Evolutionary conservation across 2,113 vertebrate genomes (phyloP).

Genomic region (Seriola dumerili): DNA sequence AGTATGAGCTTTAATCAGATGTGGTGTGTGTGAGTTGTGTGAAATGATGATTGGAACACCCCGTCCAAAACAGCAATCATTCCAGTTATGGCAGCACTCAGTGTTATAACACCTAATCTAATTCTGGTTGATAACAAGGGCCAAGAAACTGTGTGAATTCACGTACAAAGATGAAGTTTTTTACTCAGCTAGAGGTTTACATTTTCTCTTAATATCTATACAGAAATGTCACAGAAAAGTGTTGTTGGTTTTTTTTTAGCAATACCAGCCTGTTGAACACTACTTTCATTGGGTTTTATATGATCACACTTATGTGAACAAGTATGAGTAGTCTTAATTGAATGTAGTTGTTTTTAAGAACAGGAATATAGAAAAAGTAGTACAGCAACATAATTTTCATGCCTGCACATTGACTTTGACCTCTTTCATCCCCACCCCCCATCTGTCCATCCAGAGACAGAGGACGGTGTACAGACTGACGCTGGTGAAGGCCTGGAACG

Average conservation of each 20-base stretch:
- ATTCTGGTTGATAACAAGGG: neutral
- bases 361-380: neutral
- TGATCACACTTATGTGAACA: neutral
- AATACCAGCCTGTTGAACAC: neutral
- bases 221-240: neutral
- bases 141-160: neutral
- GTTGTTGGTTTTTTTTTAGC: neutral
- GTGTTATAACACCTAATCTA: neutral
- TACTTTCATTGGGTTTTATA: no score
- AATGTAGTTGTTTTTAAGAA: neutral
- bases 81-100: neutral
- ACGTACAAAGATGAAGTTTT: neutral
- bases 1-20: neutral
- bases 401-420: neutral
- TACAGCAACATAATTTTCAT: neutral
- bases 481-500: slow-evolving; percentile 96
- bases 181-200: neutral
- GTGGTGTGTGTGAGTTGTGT: neutral
- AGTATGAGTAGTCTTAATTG: neutral
- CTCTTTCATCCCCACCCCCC: neutral
- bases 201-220: neutral
- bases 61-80: neutral
- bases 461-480: slow-evolving; percentile 95
- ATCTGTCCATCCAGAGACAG: slow-evolving; percentile 85
- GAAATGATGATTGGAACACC: neutral